Base-by-base conservation (phyloP, 2,888 invertebrate genomes). In the Oasisia sp. region DNA sequence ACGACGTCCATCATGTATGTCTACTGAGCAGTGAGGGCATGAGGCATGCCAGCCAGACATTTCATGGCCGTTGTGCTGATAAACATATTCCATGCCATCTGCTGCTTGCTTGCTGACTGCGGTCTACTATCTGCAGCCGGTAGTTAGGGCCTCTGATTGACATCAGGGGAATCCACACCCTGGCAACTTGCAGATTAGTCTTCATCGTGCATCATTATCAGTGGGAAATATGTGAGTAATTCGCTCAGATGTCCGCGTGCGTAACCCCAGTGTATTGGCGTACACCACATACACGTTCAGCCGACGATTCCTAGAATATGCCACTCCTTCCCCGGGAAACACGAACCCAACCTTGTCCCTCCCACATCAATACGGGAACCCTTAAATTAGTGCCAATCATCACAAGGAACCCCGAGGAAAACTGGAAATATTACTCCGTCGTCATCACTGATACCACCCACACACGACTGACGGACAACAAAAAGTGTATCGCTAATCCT, bases 91-190 rank as follows among this genome's bases (percentile, higher is more conserved):
- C 27, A 19, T 27, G 27, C 74, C 14, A 19, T 19, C 27, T 14
- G 74, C 74, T 74, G 1, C n/a, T 7, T 27, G 27, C 19, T 19
- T 74, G 50, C 50, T 74, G 56, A 19, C 56, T 56, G 56, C 19
- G 4, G 56, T 74, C 2, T 74, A n/a, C 74, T 74, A 74, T 74
- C 74, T 74, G n/a, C 19, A 74, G 74, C 74, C 74, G 27, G 27
- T 74, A 74, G 74, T 74, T 74, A 74, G n/a, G 27, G 74, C 74
- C n/a, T 74, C 74, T 27, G 74, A 74, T 74, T 27, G 74, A 74
- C 74, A 74, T 74, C 74, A 74, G 74, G 74, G 74, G 74, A 74
- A 74, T 74, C 74, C 74, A 74, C 14, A 74, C 74, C 74, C n/a
- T 74, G 74, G 74, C 74, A 74, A 74, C 74, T 74, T 74, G 74